phyloP scores from a whole-genome alignment of 92 coral and sea anemone genomes.

The Porites divaricata region DNA sequence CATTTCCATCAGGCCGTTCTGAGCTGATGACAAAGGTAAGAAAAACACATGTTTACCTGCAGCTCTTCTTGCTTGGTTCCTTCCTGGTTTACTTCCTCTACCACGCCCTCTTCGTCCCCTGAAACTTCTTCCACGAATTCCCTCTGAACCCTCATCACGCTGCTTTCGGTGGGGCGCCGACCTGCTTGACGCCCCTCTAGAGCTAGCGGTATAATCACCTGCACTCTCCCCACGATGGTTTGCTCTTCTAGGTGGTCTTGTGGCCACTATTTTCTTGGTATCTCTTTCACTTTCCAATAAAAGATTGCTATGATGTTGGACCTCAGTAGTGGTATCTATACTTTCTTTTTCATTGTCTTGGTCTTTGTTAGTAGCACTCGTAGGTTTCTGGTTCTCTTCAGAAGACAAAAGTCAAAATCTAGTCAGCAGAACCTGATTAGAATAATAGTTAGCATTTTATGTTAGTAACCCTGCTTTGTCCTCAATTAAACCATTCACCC shows the following conservation, averaged over 20 bases:
- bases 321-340: neutral
- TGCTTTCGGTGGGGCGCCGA: neutral
- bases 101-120: constrained; percentile 1
- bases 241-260: neutral
- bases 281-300: neutral
- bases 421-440: no score
- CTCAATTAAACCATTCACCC: no score
- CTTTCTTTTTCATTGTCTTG: neutral
- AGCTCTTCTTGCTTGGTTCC: constrained; percentile 4
- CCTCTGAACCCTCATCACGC: neutral
- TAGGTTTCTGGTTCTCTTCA: constrained; percentile 3
- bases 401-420: neutral
- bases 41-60: no score
- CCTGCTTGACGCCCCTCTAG: neutral
- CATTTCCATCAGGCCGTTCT: no score
- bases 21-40: no score
- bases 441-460: no score
- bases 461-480: no score
- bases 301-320: neutral
- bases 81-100: constrained; percentile 14
- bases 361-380: neutral
- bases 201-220: no score
- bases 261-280: constrained; percentile 14
- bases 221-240: no score
- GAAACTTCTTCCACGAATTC: neutral